These are phyloP conservation scores for Drosophila nr. perissopoda DNA, from an alignment of 2,888 invertebrate species.

Conservation along the genomic window DNA sequence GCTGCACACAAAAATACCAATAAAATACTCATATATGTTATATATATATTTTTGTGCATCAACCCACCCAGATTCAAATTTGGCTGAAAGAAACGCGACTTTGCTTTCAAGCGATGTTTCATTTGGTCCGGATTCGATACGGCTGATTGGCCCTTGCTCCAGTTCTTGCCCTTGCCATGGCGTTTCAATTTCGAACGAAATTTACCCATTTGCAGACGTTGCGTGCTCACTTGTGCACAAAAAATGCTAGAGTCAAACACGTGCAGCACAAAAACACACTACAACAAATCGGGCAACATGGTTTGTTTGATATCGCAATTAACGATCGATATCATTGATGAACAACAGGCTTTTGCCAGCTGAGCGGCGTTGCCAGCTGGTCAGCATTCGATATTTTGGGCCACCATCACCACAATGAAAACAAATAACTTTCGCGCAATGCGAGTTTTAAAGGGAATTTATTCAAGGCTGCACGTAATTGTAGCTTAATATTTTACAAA, in stretches of 20 bases:
- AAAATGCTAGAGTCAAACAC: conserved; percentile 31
- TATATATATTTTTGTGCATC: too few relatives aligned
- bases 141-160: conserved; percentile 96
- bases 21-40: conserved; percentile 8
- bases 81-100: conserved; percentile 92
- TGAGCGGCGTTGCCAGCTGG: conserved; percentile 24
- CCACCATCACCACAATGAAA: conserved; percentile 5
- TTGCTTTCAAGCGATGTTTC: conserved; percentile 93
- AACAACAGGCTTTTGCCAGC: not conserved
- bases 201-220: conserved; percentile 90
- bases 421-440: conserved; percentile 16
- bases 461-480: conserved; percentile 11
- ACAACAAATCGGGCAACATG: not conserved
- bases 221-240: not conserved
- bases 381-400: not conserved
- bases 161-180: conserved; percentile 92
- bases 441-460: not conserved
- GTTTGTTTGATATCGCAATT: not conserved
- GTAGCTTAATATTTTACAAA: conserved; percentile 13
- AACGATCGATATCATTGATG: not conserved
- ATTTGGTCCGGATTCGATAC: conserved; percentile 94
- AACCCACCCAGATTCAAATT: conserved; percentile 87
- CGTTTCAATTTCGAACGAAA: conserved; percentile 92
- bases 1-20: conserved; percentile 45
- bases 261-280: conserved; percentile 30